phyloP scores from a whole-genome alignment of 2,113 vertebrate genomes.

The Synodontis membranacea region DNA sequence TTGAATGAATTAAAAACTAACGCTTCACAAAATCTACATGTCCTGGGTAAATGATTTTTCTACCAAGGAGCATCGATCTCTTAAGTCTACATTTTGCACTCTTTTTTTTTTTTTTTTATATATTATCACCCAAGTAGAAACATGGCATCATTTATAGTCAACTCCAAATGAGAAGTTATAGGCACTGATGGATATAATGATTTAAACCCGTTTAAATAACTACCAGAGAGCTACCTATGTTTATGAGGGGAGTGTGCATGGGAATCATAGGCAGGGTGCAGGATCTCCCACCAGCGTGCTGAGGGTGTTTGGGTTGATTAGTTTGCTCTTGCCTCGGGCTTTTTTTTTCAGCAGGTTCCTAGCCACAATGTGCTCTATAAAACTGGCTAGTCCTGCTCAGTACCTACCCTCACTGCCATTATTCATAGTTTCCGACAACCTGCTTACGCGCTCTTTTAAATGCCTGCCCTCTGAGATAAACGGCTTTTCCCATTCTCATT shows the following conservation, averaged over 20 bases:
- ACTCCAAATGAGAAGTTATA: background rate
- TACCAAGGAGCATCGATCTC: background rate
- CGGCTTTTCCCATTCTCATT: constrained; percentile 37
- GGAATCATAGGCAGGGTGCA: constrained; percentile 37
- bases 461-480: constrained; percentile 48
- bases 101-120: background rate
- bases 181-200: constrained; percentile 7
- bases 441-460: constrained; percentile 36
- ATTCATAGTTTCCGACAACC: constrained; percentile 59
- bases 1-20: background rate
- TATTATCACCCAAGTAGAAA: background rate
- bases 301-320: constrained; percentile 37
- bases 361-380: constrained; percentile 47
- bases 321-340: constrained; percentile 38
- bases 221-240: background rate
- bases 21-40: background rate
- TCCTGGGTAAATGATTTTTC: background rate
- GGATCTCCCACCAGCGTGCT: constrained; percentile 25
- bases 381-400: constrained; percentile 42
- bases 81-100: background rate
- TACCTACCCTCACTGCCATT: constrained; percentile 41
- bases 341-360: constrained; percentile 51
- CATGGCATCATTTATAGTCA: background rate
- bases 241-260: constrained; percentile 11
- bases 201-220: constrained; percentile 8